phyloP scores from a whole-genome alignment of 2,888 invertebrate species.

The Ennomos erosarius region DNA sequence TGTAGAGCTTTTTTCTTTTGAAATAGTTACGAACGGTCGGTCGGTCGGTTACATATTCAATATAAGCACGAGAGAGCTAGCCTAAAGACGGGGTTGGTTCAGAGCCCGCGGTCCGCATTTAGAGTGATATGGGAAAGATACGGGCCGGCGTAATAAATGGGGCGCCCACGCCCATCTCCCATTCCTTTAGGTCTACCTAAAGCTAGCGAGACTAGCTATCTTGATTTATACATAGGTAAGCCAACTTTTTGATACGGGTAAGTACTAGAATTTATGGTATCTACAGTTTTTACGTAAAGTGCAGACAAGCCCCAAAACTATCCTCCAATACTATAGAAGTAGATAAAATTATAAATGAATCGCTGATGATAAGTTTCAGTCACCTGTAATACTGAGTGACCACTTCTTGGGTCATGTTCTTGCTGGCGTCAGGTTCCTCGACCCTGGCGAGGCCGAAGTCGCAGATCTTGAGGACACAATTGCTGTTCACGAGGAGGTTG shows the following conservation, averaged over 20 bases:
- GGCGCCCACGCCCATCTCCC: slow-evolving; percentile 2
- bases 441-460: slow-evolving; percentile 99
- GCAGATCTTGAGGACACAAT: slow-evolving; percentile 99
- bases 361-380: not conserved
- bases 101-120: slow-evolving; percentile 18
- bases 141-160: slow-evolving; percentile 15
- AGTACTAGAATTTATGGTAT: too few species aligned
- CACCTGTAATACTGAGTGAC: slow-evolving; percentile 98
- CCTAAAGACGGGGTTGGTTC: slow-evolving; percentile 12
- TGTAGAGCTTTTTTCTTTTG: slow-evolving; percentile 6
- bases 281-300: too few species aligned
- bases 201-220: too few species aligned
- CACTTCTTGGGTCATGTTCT: slow-evolving; percentile 99
- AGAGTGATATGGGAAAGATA: slow-evolving; percentile 19
- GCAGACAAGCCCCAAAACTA: too few species aligned
- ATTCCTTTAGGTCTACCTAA: slow-evolving; percentile 12
- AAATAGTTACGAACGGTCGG: slow-evolving; percentile 10
- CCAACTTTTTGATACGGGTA: too few species aligned
- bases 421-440: slow-evolving; percentile 96
- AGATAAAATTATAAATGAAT: not conserved
- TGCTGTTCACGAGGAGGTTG: slow-evolving; percentile 99
- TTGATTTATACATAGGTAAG: too few species aligned
- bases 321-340: too few species aligned
- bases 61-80: slow-evolving; percentile 9
- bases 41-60: slow-evolving; percentile 14